phyloP scores from a whole-genome alignment of 2,797 vertebrate genomes.

The Austrolebias charrua region DNA sequence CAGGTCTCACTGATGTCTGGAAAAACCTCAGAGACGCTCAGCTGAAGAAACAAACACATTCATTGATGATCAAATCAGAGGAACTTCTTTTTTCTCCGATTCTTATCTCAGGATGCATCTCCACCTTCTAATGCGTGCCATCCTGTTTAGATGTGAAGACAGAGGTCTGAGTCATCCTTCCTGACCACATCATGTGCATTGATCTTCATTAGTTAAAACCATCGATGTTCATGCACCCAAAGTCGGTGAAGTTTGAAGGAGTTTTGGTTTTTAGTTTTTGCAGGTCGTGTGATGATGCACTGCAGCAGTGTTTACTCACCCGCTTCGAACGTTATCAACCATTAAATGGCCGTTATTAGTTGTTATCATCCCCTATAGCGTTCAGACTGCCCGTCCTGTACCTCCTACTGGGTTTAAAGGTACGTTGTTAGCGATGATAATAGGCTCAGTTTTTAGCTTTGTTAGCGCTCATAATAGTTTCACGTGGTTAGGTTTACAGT shows the following conservation, averaged over 20 bases:
- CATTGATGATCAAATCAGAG: constrained; percentile 37
- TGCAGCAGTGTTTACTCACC: too few relatives aligned
- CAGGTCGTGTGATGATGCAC: too few relatives aligned
- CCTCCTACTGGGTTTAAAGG: too few relatives aligned
- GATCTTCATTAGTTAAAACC: constrained; percentile 30
- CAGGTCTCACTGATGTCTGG: constrained; percentile 22
- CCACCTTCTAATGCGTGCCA: constrained; percentile 50
- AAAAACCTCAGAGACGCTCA: constrained; percentile 3
- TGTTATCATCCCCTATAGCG: too few relatives aligned
- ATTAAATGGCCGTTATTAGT: too few relatives aligned
- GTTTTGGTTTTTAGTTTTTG: neutral
- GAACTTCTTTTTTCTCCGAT: constrained; percentile 24
- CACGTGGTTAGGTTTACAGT: too few relatives aligned
- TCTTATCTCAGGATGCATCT: constrained; percentile 60
- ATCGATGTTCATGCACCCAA: neutral
- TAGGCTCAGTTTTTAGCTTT: too few relatives aligned
- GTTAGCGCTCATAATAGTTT: too few relatives aligned
- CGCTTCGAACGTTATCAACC: too few relatives aligned
- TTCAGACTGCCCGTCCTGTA: too few relatives aligned
- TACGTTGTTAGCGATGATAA: too few relatives aligned
- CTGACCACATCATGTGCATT: constrained; percentile 49
- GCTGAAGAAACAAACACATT: constrained; percentile 36
- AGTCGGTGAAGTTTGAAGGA: neutral
- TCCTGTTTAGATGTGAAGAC: constrained; percentile 64
- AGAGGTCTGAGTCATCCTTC: constrained; percentile 32